Base-by-base conservation (phyloP, 2,888 invertebrate species). In the Pasiphila rectangulata region DNA sequence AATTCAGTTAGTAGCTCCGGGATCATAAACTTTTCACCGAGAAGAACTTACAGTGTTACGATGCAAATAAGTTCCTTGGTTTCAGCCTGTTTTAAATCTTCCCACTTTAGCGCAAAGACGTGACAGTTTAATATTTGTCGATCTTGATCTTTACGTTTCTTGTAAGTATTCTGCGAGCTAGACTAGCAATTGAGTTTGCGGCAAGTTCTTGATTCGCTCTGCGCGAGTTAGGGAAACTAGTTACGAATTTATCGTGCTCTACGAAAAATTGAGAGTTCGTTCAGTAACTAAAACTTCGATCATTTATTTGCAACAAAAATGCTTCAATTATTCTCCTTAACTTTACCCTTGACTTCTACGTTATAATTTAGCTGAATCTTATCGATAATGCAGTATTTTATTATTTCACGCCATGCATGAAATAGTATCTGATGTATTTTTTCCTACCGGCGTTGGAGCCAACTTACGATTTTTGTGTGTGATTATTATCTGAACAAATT, bases 21-120 rank as follows among this genome's bases (percentile, higher is more conserved):
- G 67, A 60, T 67, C 67, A 68, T 73, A 68, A 79, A 79, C 64
- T 77, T 77, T 74, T 73, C n/a, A 72, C 72, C 72, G 71, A 69
- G 67, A 54, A 56, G 27, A 64, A 72, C 66, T 76, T 72, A 70
- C 69, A 67, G 64, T 74, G 71, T 78, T 76, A 73, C 69, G 71
- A 79, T 78, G 79, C 72, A 79, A 78, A 80, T 75, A 68, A 78
- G 75, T 75, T 75, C 61, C 61, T 63, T 63, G 75, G 75, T 78
- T 57, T 63, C 51, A 64, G 62, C 61, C 62, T 62, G 66, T 54
- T 46, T 63, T 71, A 70, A 72, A 75, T 68, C 66, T 66, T 61
- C 50, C 51, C 54, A 53, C 24, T 45, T 49, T 43, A 43, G 39
- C 34, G 19, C 34, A 27, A 60, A 58, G 63, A 60, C 59, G 55